A percentile compares a stretch with the other conserved stretches of the same genome.
These are phyloP conservation scores for Hyposmocoma kahamanoa DNA, from an alignment of 1,140 invertebrate genomes.

Conservation along the genomic window DNA sequence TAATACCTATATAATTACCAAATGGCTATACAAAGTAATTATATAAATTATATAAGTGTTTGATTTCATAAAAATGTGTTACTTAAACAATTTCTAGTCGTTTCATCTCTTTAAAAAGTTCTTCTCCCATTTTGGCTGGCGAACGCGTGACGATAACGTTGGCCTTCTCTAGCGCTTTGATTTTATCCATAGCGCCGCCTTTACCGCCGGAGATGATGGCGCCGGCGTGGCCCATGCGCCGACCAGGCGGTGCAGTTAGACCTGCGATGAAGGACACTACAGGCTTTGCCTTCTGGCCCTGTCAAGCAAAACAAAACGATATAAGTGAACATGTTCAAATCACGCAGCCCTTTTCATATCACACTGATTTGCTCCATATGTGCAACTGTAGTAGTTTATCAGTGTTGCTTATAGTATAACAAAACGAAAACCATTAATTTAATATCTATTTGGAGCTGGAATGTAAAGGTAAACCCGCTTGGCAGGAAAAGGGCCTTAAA, in stretches of 20 bases:
- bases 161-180: constrained; percentile 93
- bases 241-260: constrained; percentile 96
- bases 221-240: constrained; percentile 99
- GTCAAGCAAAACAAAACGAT: too few relatives aligned
- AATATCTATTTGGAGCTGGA: too few relatives aligned
- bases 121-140: constrained; percentile 96
- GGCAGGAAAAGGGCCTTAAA: too few relatives aligned
- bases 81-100: constrained; percentile 78
- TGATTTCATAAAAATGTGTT: constrained; percentile 7
- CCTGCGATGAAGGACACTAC: constrained; percentile 99
- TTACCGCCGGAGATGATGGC: constrained; percentile 99
- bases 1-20: constrained; percentile 61
- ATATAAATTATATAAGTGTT: constrained; percentile 20
- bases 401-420: too few relatives aligned
- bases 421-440: too few relatives aligned
- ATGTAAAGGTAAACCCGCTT: too few relatives aligned
- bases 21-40: constrained; percentile 54
- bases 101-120: constrained; percentile 92
- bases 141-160: constrained; percentile 94
- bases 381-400: too few relatives aligned
- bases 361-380: too few relatives aligned
- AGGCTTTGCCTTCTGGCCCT: constrained; percentile 96
- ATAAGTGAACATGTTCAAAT: too few relatives aligned
- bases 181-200: constrained; percentile 98
- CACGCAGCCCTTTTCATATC: too few relatives aligned